phyloP scores from a whole-genome alignment of 2,888 invertebrate species.

The Trileptium ribeirensis region DNA sequence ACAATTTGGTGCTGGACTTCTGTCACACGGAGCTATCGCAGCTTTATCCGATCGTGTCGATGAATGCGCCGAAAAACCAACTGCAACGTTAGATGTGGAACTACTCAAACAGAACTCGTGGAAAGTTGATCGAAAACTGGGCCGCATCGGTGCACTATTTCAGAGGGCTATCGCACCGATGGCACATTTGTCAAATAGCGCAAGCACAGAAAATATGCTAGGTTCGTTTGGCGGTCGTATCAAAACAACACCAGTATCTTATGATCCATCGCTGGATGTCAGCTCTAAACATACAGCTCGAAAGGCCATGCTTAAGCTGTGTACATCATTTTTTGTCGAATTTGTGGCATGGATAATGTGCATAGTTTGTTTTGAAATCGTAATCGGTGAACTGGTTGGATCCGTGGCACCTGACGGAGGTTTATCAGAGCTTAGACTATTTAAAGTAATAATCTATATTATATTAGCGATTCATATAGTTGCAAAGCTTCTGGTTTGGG shows the following conservation, averaged over 20 bases:
- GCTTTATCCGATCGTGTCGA: conserved; percentile 56
- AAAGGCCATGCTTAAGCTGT: neutral
- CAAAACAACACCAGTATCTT: neutral
- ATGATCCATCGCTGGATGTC: neutral
- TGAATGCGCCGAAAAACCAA: conserved; percentile 45
- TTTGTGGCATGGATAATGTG: neutral
- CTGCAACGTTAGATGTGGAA: conserved; percentile 40
- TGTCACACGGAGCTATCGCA: conserved; percentile 60
- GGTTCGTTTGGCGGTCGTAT: neutral
- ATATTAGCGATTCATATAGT: neutral
- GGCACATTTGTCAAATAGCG: neutral
- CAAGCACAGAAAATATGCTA: neutral
- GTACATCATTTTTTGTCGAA: neutral
- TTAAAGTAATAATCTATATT: neutral
- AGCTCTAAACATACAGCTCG: neutral
- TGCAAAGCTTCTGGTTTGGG: neutral
- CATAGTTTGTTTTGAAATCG: neutral
- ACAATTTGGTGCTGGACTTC: conserved; percentile 62
- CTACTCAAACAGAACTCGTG: neutral
- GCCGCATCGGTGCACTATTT: too few relatives aligned
- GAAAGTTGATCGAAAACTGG: neutral
- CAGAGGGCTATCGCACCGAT: neutral
- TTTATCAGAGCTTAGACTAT: neutral
- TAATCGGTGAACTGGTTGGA: neutral
- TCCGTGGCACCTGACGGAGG: neutral